Conservation (phyloP, 2,113 vertebrate genomes). For the Alethe castanea region DNA sequence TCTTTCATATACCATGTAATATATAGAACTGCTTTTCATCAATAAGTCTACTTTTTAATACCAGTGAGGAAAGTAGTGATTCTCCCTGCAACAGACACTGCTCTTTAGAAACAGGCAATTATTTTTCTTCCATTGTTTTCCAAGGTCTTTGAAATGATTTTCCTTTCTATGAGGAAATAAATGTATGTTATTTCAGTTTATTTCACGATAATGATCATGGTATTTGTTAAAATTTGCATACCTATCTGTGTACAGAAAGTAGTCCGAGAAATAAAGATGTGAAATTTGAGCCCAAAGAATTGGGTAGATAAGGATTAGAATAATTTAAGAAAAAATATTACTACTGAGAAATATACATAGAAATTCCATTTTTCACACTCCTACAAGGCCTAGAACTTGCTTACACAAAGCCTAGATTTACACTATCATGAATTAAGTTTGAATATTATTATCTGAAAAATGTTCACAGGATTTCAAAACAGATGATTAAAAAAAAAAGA, state of each 20-base stretch:
- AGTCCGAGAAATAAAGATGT: neutral
- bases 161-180: neutral
- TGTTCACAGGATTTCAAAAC: neutral
- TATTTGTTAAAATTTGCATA: neutral
- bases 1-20: neutral
- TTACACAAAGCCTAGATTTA: neutral
- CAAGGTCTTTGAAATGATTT: neutral
- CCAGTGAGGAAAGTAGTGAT: neutral
- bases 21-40: neutral
- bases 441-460: neutral
- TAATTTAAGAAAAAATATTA: neutral
- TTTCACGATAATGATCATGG: neutral
- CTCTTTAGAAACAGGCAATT: neutral
- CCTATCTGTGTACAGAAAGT: neutral
- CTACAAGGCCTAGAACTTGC: neutral
- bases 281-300: neutral
- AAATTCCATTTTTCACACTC: neutral
- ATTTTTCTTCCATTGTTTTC: neutral
- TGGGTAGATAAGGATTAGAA: neutral
- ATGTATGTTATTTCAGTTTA: neutral
- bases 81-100: neutral
- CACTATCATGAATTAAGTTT: neutral
- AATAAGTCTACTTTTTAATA: neutral
- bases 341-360: neutral
- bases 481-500: neutral